Evolutionary conservation across 1,140 invertebrate genomes (phyloP), one percentile per base, ranked within the genome.

Genomic region (Drosophila lacertosa): DNA sequence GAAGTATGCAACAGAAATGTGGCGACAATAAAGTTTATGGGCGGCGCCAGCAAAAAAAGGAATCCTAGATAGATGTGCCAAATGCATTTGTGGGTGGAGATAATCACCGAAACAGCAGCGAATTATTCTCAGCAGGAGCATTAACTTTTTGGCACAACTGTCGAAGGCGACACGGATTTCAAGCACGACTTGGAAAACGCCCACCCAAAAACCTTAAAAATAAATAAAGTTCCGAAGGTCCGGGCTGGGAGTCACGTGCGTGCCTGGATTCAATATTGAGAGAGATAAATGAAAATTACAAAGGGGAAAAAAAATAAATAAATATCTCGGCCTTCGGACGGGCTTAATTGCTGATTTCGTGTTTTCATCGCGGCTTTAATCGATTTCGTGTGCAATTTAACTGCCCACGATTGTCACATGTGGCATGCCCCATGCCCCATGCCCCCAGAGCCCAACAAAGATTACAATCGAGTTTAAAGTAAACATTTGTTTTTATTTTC

Each of bases 21-120:
- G 83, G 83, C 82, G 83, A 88, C 82, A 88, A 88, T 88, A 88
- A 88, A 88, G 63, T 89, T 88, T 88, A 83, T 82, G 77, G 53
- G 42, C 70, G 74, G 74, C 74, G 64, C 74, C 83, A 78, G 54
- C 22, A 40, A 47, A 63, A 57, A 47, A 45, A 58, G 35, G 26
- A 26, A 42, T 37, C 13, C 10, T 33, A 39, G 44, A 24, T 26
- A 40, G 48, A 54, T 16, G 13, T n/a, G 44, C 16, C 26, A 58
- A 50, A 40, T 64, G 20, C 26, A 47, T 47, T 51, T 59, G 39
- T 35, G 57, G 57, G 40, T 5, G 18, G 1, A 54, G 37, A 54
- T 54, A 54, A 54, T 54, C 51, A 54, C 51, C 51, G 16, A 42
- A 55, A 32, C 39, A 4, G 13, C 11, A 13, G 35, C n/a, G 33